Evolutionary conservation across 2,888 invertebrate genomes (phyloP), one percentile per base, ranked within the genome.

Genomic region (Nebria salina): DNA sequence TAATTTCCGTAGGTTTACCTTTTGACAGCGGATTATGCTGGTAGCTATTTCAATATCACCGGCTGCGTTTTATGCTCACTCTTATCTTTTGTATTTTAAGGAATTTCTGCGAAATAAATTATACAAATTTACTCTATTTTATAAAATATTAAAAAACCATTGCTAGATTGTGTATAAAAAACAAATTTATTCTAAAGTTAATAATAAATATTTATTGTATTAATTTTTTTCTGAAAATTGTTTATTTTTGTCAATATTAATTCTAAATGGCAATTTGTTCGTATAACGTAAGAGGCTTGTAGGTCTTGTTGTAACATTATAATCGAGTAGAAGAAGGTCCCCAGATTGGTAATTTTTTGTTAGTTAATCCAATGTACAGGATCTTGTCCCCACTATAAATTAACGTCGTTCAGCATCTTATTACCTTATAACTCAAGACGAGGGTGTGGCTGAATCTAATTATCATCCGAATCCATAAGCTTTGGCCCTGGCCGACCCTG

Each of bases 351-450:
- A 54, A 26, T 78, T 78, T 78, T 78, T 73, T 78, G 78, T 78
- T 34, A 65, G 25, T 77, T 77, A 72, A 77, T 84, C 84, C 84
- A 84, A 85, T 85, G 85, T 85, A 83, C 85, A 87, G 87, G 87
- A 86, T 86, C 86, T 34, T 15, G 78, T 43, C 78, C 70, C 34
- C 65, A 87, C 88, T 87, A 88, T 88, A 88, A 89, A 88, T 88
- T 88, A 87, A 85, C 87, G 86, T 86, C 88, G 87, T 87, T 85
- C 86, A 86, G 87, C 87, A 86, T 88, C 88, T 87, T 88, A 88
- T 88, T 88, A 88, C 88, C 88, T 88, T 88, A 88, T 88, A 88
- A 88, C 88, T 88, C 87, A 88, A 87, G 88, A 87, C 87, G 87
- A 88, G 88, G 89, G 89, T 88, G 89, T 88, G 88, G 87, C 86